These are phyloP conservation scores for Tenrec ecaudatus DNA, from an alignment of 2,113 vertebrate genomes.

Conservation along the genomic window DNA sequence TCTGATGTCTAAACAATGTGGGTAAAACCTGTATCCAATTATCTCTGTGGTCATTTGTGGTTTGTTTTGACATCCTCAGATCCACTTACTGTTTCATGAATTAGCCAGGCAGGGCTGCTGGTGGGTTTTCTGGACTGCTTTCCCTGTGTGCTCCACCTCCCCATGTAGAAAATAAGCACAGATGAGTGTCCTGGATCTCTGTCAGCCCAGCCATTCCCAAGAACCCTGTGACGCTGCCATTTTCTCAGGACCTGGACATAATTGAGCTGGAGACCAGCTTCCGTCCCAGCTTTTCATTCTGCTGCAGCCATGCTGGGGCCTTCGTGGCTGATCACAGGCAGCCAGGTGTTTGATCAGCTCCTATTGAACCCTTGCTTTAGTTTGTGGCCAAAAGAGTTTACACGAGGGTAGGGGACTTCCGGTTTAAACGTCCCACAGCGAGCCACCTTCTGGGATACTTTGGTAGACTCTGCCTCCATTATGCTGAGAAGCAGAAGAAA, in stretches of 20 bases:
- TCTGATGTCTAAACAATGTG: conserved; percentile 37
- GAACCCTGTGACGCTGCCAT: neutral
- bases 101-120: neutral
- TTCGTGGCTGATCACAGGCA: neutral
- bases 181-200: neutral
- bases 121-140: conserved; percentile 1
- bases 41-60: conserved; percentile 22
- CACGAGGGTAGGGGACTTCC: neutral
- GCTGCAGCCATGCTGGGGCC: neutral
- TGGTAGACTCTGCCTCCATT: conserved; percentile 27
- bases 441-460: neutral
- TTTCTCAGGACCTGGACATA: conserved; percentile 27
- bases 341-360: neutral
- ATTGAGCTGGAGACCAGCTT: neutral
- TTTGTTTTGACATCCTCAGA: conserved; percentile 46
- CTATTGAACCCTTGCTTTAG: neutral
- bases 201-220: neutral
- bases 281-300: neutral
- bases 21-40: neutral
- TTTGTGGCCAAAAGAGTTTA: neutral
- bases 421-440: neutral
- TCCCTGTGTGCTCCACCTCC: neutral
- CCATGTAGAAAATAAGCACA: neutral
- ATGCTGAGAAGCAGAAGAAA: neutral
- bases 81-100: conserved; percentile 14